These are phyloP conservation scores for Campoletis sonorensis DNA, from an alignment of 1,140 invertebrate genomes.

Conservation along the genomic window DNA sequence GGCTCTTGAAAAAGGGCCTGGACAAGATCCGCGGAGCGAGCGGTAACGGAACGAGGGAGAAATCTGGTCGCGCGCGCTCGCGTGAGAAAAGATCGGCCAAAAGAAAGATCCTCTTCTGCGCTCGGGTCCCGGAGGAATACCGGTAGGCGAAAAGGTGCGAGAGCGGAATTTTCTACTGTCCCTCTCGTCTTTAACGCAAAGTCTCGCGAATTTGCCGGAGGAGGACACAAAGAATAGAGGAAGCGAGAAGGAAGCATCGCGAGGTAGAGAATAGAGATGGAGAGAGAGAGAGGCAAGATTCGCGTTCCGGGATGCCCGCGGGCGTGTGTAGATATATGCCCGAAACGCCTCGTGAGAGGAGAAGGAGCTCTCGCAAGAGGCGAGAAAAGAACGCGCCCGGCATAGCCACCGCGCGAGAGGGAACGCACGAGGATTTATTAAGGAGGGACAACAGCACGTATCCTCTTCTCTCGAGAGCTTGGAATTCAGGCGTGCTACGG, in stretches of 20 bases:
- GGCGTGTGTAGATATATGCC: conserved; percentile 39
- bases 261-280: too few species aligned
- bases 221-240: conserved; percentile 22
- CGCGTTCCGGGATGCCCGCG: conserved; percentile 49
- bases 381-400: conserved; percentile 35
- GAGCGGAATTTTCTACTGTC: conserved; percentile 34
- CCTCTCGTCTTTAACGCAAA: conserved; percentile 8
- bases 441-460: conserved; percentile 54
- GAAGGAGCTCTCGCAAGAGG: conserved; percentile 23
- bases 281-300: conserved; percentile 11
- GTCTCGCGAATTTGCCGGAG: neutral
- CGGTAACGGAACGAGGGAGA: neutral
- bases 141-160: conserved; percentile 35
- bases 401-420: neutral
- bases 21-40: too few species aligned
- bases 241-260: conserved; percentile 18
- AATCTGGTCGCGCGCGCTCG: conserved; percentile 4
- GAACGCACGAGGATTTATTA: conserved; percentile 63
- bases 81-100: conserved; percentile 24
- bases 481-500: conserved; percentile 44
- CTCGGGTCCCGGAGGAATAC: neutral
- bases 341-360: conserved; percentile 33
- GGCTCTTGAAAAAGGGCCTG: neutral
- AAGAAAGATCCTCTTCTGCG: neutral
- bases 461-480: conserved; percentile 26